Evolutionary conservation across 2,888 invertebrate genomes (phyloP).

Genomic region (Yponomeuta malinellus): DNA sequence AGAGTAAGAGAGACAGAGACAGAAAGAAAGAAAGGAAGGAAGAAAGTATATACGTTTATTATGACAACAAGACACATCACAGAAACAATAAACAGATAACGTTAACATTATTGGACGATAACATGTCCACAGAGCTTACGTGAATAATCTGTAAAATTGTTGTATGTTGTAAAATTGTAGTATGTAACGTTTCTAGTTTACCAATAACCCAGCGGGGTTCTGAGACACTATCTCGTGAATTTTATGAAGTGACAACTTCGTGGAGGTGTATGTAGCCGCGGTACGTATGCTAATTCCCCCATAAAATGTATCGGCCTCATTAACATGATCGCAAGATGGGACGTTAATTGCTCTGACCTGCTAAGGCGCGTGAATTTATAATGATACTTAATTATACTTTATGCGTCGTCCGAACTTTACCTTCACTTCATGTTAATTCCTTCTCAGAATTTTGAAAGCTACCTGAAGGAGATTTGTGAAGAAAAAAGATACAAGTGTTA

Average conservation of each 20-base stretch:
- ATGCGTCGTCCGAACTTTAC: slow-evolving; percentile 5
- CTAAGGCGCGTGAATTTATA: slow-evolving; percentile 48
- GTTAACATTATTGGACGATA: slow-evolving; percentile 17
- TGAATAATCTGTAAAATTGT: slow-evolving; percentile 1
- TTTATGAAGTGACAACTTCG: slow-evolving; percentile 12
- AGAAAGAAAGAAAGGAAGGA: no score
- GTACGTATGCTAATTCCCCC: slow-evolving; percentile 10
- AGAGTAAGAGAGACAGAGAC: no score
- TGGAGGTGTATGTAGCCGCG: neutral
- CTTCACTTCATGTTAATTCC: neutral
- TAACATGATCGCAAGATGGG: slow-evolving; percentile 53
- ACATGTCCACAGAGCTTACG: slow-evolving; percentile 22
- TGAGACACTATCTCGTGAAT: neutral
- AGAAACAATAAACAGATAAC: no score
- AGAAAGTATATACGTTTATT: no score
- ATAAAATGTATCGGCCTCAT: slow-evolving; percentile 26
- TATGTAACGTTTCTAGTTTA: slow-evolving; percentile 1
- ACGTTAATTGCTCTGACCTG: slow-evolving; percentile 66
- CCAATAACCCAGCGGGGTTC: neutral
- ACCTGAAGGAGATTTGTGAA: no score
- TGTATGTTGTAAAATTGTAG: neutral
- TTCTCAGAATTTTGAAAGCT: neutral
- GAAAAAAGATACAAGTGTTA: neutral
- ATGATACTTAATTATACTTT: slow-evolving; percentile 24
- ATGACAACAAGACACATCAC: no score